A percentile compares a stretch with the other conserved stretches of the same genome.
phyloP scores from a whole-genome alignment of 2,113 vertebrate species.

The Gambusia affinis region DNA sequence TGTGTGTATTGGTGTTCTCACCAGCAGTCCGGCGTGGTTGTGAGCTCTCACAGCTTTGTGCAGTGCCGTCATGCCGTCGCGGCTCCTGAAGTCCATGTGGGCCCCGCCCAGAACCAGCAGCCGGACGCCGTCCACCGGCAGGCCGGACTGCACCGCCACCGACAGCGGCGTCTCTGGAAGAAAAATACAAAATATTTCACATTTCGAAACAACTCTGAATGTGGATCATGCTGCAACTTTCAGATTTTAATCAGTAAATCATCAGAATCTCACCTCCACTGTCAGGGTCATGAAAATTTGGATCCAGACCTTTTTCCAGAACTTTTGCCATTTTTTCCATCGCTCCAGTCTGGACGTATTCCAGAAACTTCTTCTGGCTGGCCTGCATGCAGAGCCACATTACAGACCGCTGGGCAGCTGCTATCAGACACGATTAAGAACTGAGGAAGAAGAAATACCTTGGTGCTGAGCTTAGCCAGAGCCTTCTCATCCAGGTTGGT shows the following conservation, averaged over 20 bases:
- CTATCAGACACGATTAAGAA: neutral
- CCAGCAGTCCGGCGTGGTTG: conserved; percentile 87
- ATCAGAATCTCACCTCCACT: conserved; percentile 82
- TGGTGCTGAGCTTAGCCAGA: conserved; percentile 92
- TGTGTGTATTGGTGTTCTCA: conserved; percentile 51
- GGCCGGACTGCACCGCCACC: conserved; percentile 82
- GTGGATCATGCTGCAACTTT: no score
- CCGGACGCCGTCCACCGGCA: conserved; percentile 84
- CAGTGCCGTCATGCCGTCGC: conserved; percentile 86
- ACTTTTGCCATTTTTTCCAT: conserved; percentile 88
- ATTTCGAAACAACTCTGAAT: neutral
- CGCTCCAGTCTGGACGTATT: conserved; percentile 86
- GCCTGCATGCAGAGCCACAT: conserved; percentile 72
- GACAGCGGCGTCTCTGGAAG: conserved; percentile 87
- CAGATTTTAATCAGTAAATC: no score
- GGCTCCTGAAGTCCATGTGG: conserved; percentile 90
- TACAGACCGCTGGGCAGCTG: neutral
- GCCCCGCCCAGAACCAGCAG: conserved; percentile 87
- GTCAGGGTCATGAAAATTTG: conserved; percentile 92
- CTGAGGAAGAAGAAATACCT: conserved; percentile 78
- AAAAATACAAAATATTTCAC: no score
- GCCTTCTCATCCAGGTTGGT: conserved; percentile 95
- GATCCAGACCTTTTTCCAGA: conserved; percentile 92
- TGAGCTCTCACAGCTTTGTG: conserved; percentile 89
- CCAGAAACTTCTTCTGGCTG: conserved; percentile 91